These are phyloP conservation scores for Centropus bengalensis DNA, from an alignment of 2,113 vertebrate species.

Conservation along the genomic window DNA sequence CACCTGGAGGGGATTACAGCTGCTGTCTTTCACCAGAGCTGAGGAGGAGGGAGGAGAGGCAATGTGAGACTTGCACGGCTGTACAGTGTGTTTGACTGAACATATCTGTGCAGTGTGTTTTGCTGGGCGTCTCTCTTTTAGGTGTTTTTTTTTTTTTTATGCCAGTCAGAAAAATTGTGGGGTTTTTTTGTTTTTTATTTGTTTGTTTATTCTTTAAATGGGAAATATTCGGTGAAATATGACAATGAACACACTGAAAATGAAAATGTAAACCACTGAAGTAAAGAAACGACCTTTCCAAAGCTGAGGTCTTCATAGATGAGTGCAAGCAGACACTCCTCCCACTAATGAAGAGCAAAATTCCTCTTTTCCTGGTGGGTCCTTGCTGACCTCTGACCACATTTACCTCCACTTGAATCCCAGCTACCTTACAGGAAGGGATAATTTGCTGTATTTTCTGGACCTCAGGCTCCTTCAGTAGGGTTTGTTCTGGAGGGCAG, in stretches of 20 bases:
- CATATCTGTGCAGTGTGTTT: background rate
- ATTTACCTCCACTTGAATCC: background rate
- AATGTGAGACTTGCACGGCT: background rate
- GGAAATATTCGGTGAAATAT: background rate
- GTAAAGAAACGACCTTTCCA: background rate
- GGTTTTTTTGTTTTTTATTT: background rate
- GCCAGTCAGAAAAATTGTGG: background rate
- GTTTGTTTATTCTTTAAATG: background rate
- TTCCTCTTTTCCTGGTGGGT: background rate
- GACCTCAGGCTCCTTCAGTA: background rate
- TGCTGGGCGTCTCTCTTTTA: background rate
- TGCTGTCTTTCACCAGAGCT: constrained; percentile 2
- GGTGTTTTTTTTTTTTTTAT: background rate
- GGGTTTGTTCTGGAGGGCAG: background rate
- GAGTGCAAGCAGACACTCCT: background rate
- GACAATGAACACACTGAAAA: background rate
- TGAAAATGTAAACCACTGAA: background rate
- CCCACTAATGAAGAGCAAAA: background rate
- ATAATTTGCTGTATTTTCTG: background rate
- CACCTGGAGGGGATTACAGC: constrained; percentile 38
- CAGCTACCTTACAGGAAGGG: background rate
- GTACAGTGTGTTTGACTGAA: background rate
- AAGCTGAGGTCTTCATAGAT: background rate
- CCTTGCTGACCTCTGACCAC: background rate
- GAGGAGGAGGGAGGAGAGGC: background rate